These are phyloP conservation scores for Ernsta delagoae DNA, from an alignment of 2,888 invertebrate species.

Conservation along the genomic window DNA sequence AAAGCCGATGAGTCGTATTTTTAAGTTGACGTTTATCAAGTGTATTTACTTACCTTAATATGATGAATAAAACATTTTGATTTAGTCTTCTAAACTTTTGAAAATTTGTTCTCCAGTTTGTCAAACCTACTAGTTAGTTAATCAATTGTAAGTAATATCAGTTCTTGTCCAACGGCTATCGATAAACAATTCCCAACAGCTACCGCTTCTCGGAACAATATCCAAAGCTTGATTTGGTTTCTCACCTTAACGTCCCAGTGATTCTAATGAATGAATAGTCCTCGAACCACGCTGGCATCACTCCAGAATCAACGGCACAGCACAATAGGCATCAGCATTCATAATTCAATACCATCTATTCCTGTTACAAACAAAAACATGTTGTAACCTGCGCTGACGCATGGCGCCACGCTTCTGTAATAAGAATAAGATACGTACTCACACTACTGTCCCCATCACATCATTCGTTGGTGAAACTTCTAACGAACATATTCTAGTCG, in stretches of 20 bases:
- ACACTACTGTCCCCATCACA: constrained; percentile 27
- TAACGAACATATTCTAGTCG: constrained; percentile 4
- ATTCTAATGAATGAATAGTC: constrained; percentile 24
- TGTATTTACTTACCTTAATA: no score
- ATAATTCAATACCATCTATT: constrained; percentile 41
- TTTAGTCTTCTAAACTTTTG: no score
- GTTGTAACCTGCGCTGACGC: constrained; percentile 44
- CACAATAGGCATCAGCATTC: constrained; percentile 28
- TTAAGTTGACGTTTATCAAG: no score
- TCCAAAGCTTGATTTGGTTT: constrained; percentile 2
- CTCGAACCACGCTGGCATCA: constrained; percentile 13
- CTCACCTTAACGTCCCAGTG: constrained; percentile 17
- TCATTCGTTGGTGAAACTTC: constrained; percentile 14
- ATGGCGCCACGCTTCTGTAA: constrained; percentile 40
- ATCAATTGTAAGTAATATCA: no score
- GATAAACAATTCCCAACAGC: neutral
- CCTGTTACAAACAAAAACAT: constrained; percentile 41
- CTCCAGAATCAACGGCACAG: constrained; percentile 16
- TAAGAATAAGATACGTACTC: constrained; percentile 19
- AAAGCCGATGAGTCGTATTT: no score
- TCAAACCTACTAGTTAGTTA: no score
- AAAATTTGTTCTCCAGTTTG: no score
- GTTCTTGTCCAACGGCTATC: neutral
- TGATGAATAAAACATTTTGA: no score
- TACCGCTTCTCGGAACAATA: constrained; percentile 12